phyloP scores from a whole-genome alignment of 2,113 vertebrate species.

The Microcebus tavaratra region DNA sequence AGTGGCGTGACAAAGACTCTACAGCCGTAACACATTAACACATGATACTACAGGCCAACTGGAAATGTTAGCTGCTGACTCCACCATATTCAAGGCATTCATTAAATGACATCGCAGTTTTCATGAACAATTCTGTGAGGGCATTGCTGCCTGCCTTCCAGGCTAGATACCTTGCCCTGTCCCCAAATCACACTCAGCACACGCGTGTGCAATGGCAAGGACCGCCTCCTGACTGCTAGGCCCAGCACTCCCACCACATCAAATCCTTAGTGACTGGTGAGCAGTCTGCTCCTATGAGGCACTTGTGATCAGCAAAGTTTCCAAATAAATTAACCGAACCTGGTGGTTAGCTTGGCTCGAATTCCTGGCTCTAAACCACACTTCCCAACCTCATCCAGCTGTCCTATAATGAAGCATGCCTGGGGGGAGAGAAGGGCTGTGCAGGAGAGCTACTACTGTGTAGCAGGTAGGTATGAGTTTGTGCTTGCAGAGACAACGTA shows the following conservation, averaged over 20 bases:
- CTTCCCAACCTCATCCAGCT: too few relatives aligned
- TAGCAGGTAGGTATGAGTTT: background rate
- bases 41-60: background rate
- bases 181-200: background rate
- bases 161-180: too few relatives aligned
- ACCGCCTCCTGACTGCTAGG: background rate
- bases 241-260: accelerated
- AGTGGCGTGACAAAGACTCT: background rate
- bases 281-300: too few relatives aligned
- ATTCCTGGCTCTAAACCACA: background rate
- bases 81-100: background rate
- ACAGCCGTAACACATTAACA: background rate
- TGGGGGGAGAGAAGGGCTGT: background rate
- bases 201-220: background rate
- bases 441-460: background rate
- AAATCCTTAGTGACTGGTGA: accelerated
- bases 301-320: background rate
- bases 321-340: background rate
- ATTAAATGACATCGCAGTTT: background rate
- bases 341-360: background rate
- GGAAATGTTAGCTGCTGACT: background rate
- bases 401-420: background rate
- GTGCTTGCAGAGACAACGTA: background rate
- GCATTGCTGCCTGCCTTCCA: accelerated
- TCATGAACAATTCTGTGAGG: background rate